Conservation (phyloP, 2,797 vertebrate species). For the Sebastes diploproa region DNA sequence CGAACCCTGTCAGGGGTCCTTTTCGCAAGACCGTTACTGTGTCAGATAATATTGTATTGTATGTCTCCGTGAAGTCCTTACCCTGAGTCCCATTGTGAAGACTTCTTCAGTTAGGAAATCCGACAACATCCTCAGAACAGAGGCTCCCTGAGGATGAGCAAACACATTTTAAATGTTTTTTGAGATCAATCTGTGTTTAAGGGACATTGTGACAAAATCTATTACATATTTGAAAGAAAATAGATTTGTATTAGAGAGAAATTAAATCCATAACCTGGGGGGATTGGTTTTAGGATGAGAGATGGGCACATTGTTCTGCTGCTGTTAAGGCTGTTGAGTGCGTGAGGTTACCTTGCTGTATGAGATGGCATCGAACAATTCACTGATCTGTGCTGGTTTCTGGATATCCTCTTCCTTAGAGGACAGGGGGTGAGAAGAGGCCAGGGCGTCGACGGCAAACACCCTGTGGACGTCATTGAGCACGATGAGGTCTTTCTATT, state of each 20-base stretch:
- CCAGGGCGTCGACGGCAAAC: slow-evolving; percentile 82
- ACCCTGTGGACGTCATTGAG: slow-evolving; percentile 70
- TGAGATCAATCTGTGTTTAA: background rate
- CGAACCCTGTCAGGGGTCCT: background rate
- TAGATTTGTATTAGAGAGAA: background rate
- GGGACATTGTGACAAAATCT: background rate
- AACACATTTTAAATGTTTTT: background rate
- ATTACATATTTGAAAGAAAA: background rate
- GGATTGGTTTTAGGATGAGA: background rate
- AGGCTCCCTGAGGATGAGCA: slow-evolving; percentile 84
- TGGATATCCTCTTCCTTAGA: slow-evolving; percentile 83
- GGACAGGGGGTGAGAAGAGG: slow-evolving; percentile 89
- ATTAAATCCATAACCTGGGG: background rate
- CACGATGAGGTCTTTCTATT: slow-evolving; percentile 78
- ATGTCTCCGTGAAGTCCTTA: slow-evolving; percentile 62
- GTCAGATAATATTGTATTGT: background rate
- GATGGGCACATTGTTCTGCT: background rate
- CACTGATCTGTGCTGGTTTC: slow-evolving; percentile 87
- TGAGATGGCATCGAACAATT: slow-evolving; percentile 88
- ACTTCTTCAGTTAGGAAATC: slow-evolving; percentile 86
- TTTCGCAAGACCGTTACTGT: background rate
- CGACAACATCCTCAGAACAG: slow-evolving; percentile 93
- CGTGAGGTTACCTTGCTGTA: slow-evolving; percentile 74
- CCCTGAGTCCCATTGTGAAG: slow-evolving; percentile 86
- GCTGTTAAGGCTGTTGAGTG: background rate